These are phyloP conservation scores for Cheiracanthium punctorium DNA, from an alignment of 2,888 invertebrate genomes.

Conservation along the genomic window DNA sequence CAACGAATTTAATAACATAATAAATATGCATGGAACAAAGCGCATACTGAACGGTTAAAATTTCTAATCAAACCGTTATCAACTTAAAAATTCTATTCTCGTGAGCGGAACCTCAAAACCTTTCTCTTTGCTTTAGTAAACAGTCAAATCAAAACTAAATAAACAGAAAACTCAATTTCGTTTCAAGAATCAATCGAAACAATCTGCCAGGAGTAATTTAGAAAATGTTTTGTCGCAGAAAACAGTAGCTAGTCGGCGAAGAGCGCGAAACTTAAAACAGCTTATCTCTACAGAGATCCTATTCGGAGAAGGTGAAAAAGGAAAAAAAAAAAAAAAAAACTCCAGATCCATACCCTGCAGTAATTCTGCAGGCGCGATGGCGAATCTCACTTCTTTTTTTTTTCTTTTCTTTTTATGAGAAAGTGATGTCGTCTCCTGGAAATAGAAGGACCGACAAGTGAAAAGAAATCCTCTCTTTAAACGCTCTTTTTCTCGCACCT, in stretches of 20 bases:
- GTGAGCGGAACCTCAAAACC: too few species aligned
- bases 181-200: constrained; percentile 19
- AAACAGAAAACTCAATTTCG: background rate
- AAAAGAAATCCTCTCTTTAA: constrained; percentile 55
- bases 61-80: too few species aligned
- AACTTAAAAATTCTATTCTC: too few species aligned
- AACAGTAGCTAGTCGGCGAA: constrained; percentile 27
- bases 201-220: constrained; percentile 32
- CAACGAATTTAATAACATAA: too few species aligned
- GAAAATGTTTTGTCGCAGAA: constrained; percentile 22
- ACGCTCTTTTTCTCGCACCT: constrained; percentile 24
- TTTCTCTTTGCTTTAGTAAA: background rate
- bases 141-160: background rate
- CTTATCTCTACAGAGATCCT: constrained; percentile 24
- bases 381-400: constrained; percentile 35
- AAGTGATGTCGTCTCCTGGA: constrained; percentile 41
- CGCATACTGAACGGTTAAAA: too few species aligned
- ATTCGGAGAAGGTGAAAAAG: constrained; percentile 16
- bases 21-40: too few species aligned
- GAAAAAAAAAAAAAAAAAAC: too few species aligned
- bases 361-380: constrained; percentile 19
- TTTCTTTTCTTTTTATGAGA: constrained; percentile 49
- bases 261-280: constrained; percentile 14
- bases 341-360: background rate
- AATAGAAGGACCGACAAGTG: constrained; percentile 22